phyloP scores from a whole-genome alignment of 1,140 invertebrate species.

The Popillia japonica region DNA sequence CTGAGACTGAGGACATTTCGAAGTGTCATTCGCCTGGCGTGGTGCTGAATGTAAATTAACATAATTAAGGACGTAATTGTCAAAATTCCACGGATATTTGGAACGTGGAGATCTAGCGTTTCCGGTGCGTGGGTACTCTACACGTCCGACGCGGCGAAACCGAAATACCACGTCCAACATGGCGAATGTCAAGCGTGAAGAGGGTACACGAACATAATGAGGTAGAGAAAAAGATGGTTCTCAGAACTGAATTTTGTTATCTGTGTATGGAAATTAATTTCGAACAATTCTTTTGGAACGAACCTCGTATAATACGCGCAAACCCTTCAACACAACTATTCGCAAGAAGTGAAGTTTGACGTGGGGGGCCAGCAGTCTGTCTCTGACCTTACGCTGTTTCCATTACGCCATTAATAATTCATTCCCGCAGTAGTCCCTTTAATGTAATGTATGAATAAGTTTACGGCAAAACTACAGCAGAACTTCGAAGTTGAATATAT shows the following conservation, averaged over 20 bases:
- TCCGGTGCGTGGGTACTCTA: neutral
- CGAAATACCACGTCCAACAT: neutral
- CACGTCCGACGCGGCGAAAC: neutral
- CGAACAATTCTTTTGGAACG: neutral
- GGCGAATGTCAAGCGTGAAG: neutral
- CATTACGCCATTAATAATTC: slow-evolving; percentile 1
- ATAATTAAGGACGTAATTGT: neutral
- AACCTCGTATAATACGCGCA: neutral
- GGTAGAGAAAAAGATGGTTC: neutral
- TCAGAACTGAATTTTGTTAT: neutral
- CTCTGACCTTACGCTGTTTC: neutral
- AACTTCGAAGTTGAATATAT: neutral
- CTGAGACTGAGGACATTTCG: neutral
- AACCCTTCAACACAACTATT: neutral
- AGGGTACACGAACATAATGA: neutral
- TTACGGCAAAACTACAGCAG: neutral
- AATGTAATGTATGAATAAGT: slow-evolving; percentile 7
- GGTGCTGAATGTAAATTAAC: slow-evolving; percentile 6
- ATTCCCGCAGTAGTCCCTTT: neutral
- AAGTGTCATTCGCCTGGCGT: slow-evolving; percentile 4
- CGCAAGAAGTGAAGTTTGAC: slow-evolving; percentile 1
- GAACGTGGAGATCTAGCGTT: neutral
- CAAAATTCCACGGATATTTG: slow-evolving; percentile 6
- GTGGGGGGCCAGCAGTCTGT: neutral
- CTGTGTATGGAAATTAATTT: neutral